These are phyloP conservation scores for Riparia riparia DNA, from an alignment of 2,113 vertebrate genomes.

Conservation along the genomic window DNA sequence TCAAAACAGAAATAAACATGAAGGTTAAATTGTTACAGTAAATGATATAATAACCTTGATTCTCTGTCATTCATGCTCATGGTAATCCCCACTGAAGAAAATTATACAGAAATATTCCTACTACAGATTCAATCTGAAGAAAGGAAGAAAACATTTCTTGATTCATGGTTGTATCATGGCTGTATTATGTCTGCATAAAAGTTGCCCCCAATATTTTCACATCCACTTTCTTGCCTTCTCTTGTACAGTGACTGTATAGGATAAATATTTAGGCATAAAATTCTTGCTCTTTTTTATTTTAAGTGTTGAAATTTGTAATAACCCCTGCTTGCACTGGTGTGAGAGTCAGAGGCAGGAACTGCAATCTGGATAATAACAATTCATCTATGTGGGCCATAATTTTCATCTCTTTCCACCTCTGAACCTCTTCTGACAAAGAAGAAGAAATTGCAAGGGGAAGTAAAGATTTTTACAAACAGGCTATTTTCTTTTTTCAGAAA, in stretches of 20 bases:
- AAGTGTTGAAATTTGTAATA: background rate
- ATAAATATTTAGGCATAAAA: background rate
- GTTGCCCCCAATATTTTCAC: background rate
- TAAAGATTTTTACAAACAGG: background rate
- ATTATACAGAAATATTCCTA: background rate
- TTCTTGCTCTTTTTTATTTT: background rate
- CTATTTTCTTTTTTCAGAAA: background rate
- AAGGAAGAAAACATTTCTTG: background rate
- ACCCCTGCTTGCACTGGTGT: background rate
- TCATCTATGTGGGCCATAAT: background rate
- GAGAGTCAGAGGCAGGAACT: background rate
- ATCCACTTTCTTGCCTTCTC: background rate
- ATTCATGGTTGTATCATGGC: background rate
- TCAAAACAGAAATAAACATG: background rate
- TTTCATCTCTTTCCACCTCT: background rate
- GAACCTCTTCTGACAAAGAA: background rate
- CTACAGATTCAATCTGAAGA: background rate
- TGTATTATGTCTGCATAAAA: background rate
- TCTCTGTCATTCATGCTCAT: background rate
- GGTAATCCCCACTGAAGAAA: fast-evolving
- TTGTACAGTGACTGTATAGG: background rate
- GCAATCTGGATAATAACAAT: background rate
- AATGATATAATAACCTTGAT: background rate
- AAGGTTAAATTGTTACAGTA: background rate
- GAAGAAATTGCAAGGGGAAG: background rate